A percentile compares a stretch with the other conserved stretches of the same genome.
phyloP scores from a whole-genome alignment of 2,888 invertebrate genomes.

The Drosophila engyochracea region DNA sequence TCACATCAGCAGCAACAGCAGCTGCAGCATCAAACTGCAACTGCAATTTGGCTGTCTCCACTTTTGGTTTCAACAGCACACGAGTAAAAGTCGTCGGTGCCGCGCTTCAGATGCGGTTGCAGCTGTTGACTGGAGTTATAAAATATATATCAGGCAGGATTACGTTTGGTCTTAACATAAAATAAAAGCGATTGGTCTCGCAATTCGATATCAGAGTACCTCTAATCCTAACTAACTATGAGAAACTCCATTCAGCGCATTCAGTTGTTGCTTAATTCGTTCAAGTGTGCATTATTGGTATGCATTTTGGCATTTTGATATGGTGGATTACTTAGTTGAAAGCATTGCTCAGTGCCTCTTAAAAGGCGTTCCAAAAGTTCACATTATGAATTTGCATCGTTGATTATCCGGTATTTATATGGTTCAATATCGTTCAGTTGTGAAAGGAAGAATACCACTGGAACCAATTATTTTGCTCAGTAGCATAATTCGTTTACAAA shows the following conservation, averaged over 20 bases:
- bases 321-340: background rate
- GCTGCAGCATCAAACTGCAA: conserved; percentile 10
- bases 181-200: conserved; percentile 57
- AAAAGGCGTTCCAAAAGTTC: background rate
- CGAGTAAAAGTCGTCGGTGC: conserved; percentile 68
- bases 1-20: conserved; percentile 25
- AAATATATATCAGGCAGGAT: conserved; percentile 65
- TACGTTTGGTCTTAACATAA: conserved; percentile 67
- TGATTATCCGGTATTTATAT: background rate
- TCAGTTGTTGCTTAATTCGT: background rate
- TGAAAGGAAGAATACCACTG: background rate
- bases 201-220: conserved; percentile 25
- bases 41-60: conserved; percentile 56
- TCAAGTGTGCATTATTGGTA: background rate
- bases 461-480: background rate
- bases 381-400: background rate
- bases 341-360: conserved; percentile 2
- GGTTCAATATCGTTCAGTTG: background rate
- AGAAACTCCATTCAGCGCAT: background rate
- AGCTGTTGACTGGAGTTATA: conserved; percentile 71
- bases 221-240: conserved; percentile 10
- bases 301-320: background rate
- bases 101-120: conserved; percentile 44
- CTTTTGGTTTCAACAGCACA: conserved; percentile 71
- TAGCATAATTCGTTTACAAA: background rate